phyloP scores from a whole-genome alignment of 2,888 invertebrate species.

The Himalopsyche kuldschensis region DNA sequence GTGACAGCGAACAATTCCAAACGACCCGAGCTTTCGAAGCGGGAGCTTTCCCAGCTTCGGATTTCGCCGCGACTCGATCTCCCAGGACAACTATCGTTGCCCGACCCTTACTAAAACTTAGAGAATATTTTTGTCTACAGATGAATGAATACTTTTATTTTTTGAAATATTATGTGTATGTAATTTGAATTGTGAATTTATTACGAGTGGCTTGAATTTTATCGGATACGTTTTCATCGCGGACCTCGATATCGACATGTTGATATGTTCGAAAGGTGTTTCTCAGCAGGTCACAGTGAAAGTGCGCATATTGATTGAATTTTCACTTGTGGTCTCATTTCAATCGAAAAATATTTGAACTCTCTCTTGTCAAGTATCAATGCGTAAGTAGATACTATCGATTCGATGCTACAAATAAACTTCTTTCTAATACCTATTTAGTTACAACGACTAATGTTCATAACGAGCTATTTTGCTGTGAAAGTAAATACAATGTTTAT shows the following conservation, averaged over 20 bases:
- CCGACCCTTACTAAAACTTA: background rate
- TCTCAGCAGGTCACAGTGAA: background rate
- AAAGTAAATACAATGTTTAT: too few relatives aligned
- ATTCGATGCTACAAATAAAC: too few relatives aligned
- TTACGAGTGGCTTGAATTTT: background rate
- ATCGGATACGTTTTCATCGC: background rate
- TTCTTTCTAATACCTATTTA: too few relatives aligned
- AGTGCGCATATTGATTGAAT: background rate
- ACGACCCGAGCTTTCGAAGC: background rate
- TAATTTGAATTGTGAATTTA: background rate
- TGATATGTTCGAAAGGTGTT: background rate
- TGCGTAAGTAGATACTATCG: background rate
- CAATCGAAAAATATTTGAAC: background rate
- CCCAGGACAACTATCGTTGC: constrained; percentile 2
- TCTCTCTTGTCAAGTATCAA: background rate
- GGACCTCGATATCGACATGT: background rate
- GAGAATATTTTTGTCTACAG: background rate
- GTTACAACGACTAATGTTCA: too few relatives aligned
- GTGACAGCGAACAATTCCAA: background rate
- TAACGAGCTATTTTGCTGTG: too few relatives aligned
- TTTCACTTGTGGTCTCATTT: background rate
- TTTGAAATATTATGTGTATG: background rate
- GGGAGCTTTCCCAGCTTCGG: background rate
- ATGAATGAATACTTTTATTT: background rate
- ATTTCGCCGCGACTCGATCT: constrained; percentile 29